Evolutionary conservation across 1,140 invertebrate genomes (phyloP), one percentile per base, ranked within the genome.

Genomic region (Atta texana): DNA sequence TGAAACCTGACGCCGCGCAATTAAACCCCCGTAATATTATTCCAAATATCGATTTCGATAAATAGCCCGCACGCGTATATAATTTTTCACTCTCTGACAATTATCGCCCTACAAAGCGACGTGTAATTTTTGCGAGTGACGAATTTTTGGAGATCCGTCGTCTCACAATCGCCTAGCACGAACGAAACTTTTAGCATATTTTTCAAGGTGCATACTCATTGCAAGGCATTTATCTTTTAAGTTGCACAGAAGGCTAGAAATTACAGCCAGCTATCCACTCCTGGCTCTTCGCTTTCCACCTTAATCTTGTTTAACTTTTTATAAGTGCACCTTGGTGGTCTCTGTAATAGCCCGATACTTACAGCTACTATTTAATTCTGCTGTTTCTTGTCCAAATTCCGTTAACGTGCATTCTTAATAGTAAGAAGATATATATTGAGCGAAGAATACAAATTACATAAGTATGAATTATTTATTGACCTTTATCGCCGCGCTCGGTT

Each of bases 221-320:
- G 68, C 39, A 24, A 61, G 55, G 68, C 80, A 84, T 75, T 84
- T 84, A 74, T 84, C 68, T 74, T 84, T 61, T 34, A 74, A 74
- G 80, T 84, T 74, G 57, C 80, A 31, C 68, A 44, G 51, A n/a
- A 49, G 86, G 49, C 72, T 31, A 71, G 53, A 66, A 86, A 86
- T 86, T 88, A 86, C 87, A 87, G 55, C 34, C 55, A 14, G 55
- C 72, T 49, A 80, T 63, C 34, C 74, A 57, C 82, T 86, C 81
- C 63, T 51, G 21, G n/a, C 76, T 61, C 72, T 49, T 16, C 51
- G 44, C 21, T 63, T 53, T 81, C 59, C 77, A 68, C 69, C 66
- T 90, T 88, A 76, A 71, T 81, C 71, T 76, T 77, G 57, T 57
- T 84, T 39, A 80, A 89, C 85, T 85, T 77, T 89, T 81, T 74